Evolutionary conservation across 37 sponge, comb jelly and placozoan genomes (phyloP), one percentile per base, ranked within the genome.

Genomic region (Lycopodina hypogea): DNA sequence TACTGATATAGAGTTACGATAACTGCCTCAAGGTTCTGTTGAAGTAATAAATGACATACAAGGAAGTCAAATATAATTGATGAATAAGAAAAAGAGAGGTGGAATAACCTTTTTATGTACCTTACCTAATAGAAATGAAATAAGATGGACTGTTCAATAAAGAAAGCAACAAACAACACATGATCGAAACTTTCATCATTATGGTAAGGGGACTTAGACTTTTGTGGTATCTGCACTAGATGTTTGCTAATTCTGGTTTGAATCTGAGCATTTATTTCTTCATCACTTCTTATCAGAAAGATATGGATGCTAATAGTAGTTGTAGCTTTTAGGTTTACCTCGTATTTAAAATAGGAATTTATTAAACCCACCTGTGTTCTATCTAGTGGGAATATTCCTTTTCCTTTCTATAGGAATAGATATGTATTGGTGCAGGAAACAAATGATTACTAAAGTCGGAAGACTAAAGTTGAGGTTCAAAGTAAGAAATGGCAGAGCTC

Each of bases 381-480:
- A 28, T n/a, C 23, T 69, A 28, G n/a, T 74, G 33, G 35, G 26
- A 32, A 24, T 14, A 9, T 53, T 6, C 30, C 1, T 36, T 33
- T 19, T 1, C 21, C 2, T 32, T 39, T 33, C 0, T 50, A 32
- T 79, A 97, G 97, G 90, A 9, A 78, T 97, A 17, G 87, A n/a
- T 98, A 90, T 63, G 35, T 98, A 26, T 59, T 96, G 61, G 94
- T 98, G 57, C 96, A 98, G 71, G 74, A 96, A 29, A 98, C 99
- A 39, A 96, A 98, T 21, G 68, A 84, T 66, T 98, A 98, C 83
- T 88, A 93, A 57, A 74, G 93, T 64, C 74, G 95, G 62, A 98
- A 98, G 68, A 72, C 83, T 21, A 72, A 75, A 4, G 86, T 98
- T 0, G 99, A 98, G 35, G 90, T 85, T 80, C 96, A 95, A 68